Evolutionary conservation across 2,797 vertebrate genomes (phyloP).

Genomic region (Pteronotus mesoamericanus): DNA sequence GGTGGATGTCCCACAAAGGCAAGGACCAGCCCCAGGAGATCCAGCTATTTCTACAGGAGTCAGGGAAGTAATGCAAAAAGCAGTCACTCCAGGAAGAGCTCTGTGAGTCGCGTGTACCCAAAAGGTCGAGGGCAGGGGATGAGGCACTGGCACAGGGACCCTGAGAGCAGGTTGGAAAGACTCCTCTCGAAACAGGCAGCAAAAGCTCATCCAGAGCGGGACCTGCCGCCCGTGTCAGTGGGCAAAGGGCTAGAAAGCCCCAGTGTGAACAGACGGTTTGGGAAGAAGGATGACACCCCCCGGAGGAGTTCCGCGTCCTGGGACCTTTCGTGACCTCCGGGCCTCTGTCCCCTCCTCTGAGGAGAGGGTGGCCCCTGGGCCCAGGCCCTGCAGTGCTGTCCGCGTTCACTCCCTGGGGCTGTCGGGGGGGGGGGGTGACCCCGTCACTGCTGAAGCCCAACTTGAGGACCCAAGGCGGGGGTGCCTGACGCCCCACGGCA

Average conservation of each 20-base stretch:
- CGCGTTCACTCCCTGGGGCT: not conserved
- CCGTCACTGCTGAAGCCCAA: not conserved
- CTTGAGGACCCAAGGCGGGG: accelerated
- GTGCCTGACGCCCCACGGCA: not conserved
- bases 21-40: not conserved
- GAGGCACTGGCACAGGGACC: not conserved
- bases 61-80: not conserved
- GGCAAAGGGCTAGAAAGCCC: not conserved
- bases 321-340: not conserved
- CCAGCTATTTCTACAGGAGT: not conserved
- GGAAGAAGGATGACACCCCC: not conserved
- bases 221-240: not conserved
- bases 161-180: accelerated
- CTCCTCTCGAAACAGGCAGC: not conserved
- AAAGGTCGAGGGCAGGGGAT: not conserved
- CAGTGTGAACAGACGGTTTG: accelerated
- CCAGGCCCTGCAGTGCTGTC: too few relatives aligned
- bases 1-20: not conserved
- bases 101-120: accelerated
- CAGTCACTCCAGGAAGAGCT: not conserved
- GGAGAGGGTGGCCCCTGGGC: not conserved
- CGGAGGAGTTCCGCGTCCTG: not conserved
- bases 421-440: not conserved
- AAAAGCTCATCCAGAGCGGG: accelerated
- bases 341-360: not conserved